phyloP scores from a whole-genome alignment of 2,113 vertebrate genomes.

The Lepidothrix coronata region DNA sequence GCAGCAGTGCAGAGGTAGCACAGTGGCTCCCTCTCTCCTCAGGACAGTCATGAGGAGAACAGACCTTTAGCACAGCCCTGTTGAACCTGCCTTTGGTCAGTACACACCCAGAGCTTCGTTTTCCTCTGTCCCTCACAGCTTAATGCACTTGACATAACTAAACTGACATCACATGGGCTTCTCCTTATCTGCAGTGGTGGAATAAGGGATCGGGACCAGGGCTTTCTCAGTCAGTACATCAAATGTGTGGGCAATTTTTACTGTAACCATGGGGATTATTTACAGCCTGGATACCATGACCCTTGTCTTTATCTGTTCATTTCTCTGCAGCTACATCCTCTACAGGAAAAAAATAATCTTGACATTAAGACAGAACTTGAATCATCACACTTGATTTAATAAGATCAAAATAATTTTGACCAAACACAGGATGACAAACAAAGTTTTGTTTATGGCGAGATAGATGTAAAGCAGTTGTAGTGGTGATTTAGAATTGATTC shows the following conservation, averaged over 20 bases:
- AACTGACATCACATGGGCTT: neutral
- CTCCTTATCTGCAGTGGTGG: neutral
- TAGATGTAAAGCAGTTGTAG: conserved; percentile 63
- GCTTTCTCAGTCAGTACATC: conserved; percentile 3
- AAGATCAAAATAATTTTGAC: conserved; percentile 49
- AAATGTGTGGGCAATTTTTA: conserved; percentile 34
- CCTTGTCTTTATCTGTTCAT: conserved; percentile 47
- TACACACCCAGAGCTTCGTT: neutral
- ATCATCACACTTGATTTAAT: neutral
- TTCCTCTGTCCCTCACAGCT: neutral
- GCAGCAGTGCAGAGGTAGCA: neutral
- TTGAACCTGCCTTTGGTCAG: neutral
- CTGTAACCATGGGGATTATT: conserved; percentile 44
- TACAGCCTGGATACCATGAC: conserved; percentile 19
- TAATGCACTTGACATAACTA: neutral
- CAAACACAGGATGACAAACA: neutral
- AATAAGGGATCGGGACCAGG: neutral
- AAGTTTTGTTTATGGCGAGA: conserved; percentile 63
- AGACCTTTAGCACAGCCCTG: neutral
- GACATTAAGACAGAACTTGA: neutral
- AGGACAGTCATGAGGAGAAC: neutral
- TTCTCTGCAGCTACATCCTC: conserved; percentile 22
- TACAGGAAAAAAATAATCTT: conserved; percentile 10
- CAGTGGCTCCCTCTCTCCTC: neutral
- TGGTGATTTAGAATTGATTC: conserved; percentile 74